Evolutionary conservation across 1,140 invertebrate species (phyloP).

Genomic region (Harpegnathos saltator): DNA sequence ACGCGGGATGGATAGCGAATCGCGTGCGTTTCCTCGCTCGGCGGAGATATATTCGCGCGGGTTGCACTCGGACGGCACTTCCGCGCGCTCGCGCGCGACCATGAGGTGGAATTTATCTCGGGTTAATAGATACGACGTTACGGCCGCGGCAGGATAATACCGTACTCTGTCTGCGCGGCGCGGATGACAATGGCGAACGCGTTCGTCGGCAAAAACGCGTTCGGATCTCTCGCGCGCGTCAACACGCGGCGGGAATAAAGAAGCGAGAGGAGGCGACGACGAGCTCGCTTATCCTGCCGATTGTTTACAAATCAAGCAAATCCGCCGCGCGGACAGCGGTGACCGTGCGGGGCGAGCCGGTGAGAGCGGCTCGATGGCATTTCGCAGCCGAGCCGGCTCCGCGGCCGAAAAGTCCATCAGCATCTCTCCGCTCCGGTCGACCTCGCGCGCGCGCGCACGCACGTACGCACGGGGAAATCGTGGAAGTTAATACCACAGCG

Average conservation of each 20-base stretch:
- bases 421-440: no score
- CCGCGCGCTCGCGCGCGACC: constrained; percentile 37
- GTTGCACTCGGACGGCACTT: constrained; percentile 48
- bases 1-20: constrained; percentile 59
- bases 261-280: no score
- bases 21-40: constrained; percentile 56
- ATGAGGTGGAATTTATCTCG: constrained; percentile 49
- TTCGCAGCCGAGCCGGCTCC: neutral
- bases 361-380: neutral
- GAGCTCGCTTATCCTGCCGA: no score
- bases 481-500: constrained; percentile 45
- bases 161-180: constrained; percentile 2
- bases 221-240: no score
- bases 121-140: constrained; percentile 56
- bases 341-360: no score
- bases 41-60: constrained; percentile 60
- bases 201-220: no score
- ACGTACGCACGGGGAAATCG: constrained; percentile 43
- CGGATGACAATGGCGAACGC: constrained; percentile 9
- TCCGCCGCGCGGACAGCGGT: no score
- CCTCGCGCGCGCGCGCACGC: neutral
- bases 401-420: neutral
- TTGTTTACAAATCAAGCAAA: no score
- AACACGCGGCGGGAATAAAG: no score
- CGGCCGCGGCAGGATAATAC: neutral